phyloP scores from a whole-genome alignment of 2,888 invertebrate genomes.

The Parnassius orleans region DNA sequence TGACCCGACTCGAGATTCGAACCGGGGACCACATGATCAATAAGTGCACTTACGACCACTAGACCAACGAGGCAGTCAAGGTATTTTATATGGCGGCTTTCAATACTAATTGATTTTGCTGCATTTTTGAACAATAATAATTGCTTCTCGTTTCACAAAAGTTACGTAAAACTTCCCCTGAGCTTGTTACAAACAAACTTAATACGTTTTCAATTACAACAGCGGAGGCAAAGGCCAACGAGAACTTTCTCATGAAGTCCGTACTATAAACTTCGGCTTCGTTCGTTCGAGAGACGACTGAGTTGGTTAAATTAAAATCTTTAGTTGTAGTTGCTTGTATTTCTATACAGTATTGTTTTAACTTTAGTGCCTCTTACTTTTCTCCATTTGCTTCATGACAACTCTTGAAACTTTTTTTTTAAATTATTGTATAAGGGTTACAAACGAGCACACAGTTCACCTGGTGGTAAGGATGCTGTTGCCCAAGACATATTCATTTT shows the following conservation, averaged over 20 bases:
- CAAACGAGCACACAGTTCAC: no score
- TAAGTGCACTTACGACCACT: no score
- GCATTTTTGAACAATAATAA: slow-evolving; percentile 27
- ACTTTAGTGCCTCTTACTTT: not conserved
- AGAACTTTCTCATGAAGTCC: slow-evolving; percentile 26
- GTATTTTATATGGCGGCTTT: no score
- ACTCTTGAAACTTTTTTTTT: no score
- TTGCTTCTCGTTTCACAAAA: slow-evolving; percentile 31
- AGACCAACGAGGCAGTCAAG: no score
- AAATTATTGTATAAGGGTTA: no score
- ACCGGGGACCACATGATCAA: no score
- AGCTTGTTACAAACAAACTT: slow-evolving; percentile 28
- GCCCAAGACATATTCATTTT: no score
- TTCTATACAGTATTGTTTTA: slow-evolving; percentile 5
- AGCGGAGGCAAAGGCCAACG: slow-evolving; percentile 28
- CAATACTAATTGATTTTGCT: no score
- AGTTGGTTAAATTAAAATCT: slow-evolving; percentile 18
- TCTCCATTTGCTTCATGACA: no score
- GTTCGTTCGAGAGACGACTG: slow-evolving; percentile 4
- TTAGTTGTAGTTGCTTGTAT: slow-evolving; percentile 1
- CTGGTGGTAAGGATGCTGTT: no score
- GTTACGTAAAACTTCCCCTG: slow-evolving; percentile 20
- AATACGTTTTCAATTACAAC: slow-evolving; percentile 42
- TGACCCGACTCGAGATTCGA: no score
- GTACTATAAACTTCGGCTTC: slow-evolving; percentile 12